Conservation (phyloP, 2,113 vertebrate genomes). For the Gasterosteus nipponicus region DNA sequence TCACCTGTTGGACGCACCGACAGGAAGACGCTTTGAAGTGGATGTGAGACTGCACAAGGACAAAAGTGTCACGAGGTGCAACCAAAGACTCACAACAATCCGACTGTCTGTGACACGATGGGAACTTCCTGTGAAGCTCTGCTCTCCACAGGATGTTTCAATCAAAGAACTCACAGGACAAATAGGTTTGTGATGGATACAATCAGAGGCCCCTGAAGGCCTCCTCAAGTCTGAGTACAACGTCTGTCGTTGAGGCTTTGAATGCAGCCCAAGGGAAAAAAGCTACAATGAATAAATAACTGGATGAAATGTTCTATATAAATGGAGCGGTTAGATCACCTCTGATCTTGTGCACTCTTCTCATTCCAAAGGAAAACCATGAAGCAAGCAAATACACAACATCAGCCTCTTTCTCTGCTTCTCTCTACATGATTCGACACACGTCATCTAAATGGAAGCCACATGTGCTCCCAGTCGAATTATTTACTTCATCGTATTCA, state of each 20-base stretch:
- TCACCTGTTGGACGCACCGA: not conserved
- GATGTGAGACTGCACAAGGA: not conserved
- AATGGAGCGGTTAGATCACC: not conserved
- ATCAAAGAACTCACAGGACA: constrained; percentile 3
- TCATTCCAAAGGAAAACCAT: not conserved
- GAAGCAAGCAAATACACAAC: not conserved
- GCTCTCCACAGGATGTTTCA: not conserved
- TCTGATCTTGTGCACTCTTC: not conserved
- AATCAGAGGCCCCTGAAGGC: not conserved
- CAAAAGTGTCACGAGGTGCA: not conserved
- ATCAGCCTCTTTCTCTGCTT: too few species aligned
- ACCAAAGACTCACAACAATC: not conserved
- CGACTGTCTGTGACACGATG: not conserved
- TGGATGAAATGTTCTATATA: not conserved
- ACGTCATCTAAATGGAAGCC: too few species aligned
- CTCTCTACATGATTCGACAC: too few species aligned
- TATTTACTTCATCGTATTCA: too few species aligned
- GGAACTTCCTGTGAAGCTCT: not conserved
- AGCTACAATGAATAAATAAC: constrained; percentile 1
- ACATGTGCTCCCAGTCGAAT: too few species aligned
- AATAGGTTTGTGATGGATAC: constrained; percentile 9
- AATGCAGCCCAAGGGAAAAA: not conserved
- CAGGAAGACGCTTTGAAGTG: not conserved
- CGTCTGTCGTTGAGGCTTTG: not conserved
- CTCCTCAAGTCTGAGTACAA: constrained; percentile 6